Base-by-base conservation (phyloP, 92 coral and sea anemone genomes). In the Galaxea fascicularis region DNA sequence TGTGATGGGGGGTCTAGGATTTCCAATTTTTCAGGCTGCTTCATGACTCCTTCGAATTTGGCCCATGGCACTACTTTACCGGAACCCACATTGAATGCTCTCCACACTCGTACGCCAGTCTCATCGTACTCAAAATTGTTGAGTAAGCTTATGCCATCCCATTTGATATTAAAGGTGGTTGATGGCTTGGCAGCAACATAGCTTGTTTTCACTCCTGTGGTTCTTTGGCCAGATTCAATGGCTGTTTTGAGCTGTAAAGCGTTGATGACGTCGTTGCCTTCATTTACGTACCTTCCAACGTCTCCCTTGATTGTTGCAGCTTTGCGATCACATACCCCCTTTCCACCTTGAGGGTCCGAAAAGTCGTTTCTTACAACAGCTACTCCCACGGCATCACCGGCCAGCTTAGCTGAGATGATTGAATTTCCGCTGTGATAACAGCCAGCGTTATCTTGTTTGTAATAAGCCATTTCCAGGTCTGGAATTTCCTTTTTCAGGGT, bases 401-500 rank as follows among this genome's bases (percentile, higher is more conserved):
- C 84, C 45, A 56, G 59, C 69, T 77, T 77, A 44, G 84, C 73
- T 4, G 71, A 31, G 70, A 76, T 47, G 67, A 85, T 85, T 26
- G 76, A 25, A 30, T 74, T 59, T 62, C 88, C 88, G 69, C 84
- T 76, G 53, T 85, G 89, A 45, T 85, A 85, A 65, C 89, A 84
- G 47, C 83, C 83, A 57, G 89, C 77, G 58, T 76, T 76, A 35
- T 76, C 83, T 76, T 76, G 68, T 57, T 75, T 75, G 59, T 75
- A 84, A 67, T 84, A 84, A 8, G 49, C 89, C 25, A 29, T 53
- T 27, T 70, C 71, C 72, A 86, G 75, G 14, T 65, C 85, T 11
- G 85, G 89, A 30, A 77, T 69, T 56, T 56, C 78, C 28, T 30
- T 77, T 73, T 78, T 86, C 64, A 78, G 54, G 15, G 26, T n/a